Conservation (phyloP, 2,888 invertebrate species). For the Crocallis elinguaria region DNA sequence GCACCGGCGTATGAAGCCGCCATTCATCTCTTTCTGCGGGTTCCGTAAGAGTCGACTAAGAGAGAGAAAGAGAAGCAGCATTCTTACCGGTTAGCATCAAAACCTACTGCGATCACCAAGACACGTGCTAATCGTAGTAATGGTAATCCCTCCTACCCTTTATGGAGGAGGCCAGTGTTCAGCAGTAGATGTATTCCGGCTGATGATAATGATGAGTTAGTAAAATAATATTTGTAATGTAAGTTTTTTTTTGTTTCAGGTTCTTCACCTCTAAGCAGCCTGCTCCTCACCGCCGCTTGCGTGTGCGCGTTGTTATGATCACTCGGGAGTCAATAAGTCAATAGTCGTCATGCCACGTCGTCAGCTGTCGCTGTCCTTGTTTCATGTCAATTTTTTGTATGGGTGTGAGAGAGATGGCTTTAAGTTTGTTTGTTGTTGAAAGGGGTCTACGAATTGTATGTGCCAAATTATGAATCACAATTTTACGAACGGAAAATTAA, state of each 20-base stretch:
- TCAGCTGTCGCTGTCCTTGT: slow-evolving; percentile 31
- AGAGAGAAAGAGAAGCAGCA: no score
- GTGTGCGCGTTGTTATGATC: slow-evolving; percentile 54
- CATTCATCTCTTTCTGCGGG: no score
- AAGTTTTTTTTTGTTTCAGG: slow-evolving; percentile 37
- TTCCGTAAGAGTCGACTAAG: no score
- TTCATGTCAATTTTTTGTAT: slow-evolving; percentile 36
- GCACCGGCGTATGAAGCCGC: no score
- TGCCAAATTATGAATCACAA: slow-evolving; percentile 10
- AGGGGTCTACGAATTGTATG: slow-evolving; percentile 16
- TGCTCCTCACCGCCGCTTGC: slow-evolving; percentile 42
- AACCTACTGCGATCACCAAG: no score
- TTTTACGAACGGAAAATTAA: not conserved
- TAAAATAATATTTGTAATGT: no score
- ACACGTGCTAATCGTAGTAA: no score
- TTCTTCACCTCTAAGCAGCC: slow-evolving; percentile 33
- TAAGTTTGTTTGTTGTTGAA: slow-evolving; percentile 16
- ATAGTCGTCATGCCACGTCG: slow-evolving; percentile 13
- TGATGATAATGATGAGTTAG: no score
- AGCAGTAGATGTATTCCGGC: no score
- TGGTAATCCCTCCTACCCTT: no score
- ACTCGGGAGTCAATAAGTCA: slow-evolving; percentile 26
- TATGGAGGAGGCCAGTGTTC: no score
- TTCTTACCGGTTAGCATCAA: no score
- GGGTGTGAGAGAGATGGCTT: slow-evolving; percentile 22